Conservation (phyloP, 1,140 invertebrate genomes). For the Drosophila lini region DNA sequence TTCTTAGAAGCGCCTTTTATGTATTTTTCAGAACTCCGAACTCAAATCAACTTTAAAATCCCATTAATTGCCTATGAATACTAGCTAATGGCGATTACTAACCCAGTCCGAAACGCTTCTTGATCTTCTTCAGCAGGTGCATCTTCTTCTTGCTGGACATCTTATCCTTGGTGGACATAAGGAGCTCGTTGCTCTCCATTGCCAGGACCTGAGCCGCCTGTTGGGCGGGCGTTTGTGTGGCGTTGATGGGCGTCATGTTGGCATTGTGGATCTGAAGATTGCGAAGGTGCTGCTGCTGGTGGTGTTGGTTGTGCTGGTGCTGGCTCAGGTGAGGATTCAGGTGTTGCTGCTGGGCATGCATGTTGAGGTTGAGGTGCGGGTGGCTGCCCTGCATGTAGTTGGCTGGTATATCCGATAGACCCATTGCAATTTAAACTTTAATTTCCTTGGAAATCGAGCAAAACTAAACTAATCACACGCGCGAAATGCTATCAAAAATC, state of each 20-base stretch:
- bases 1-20: not conserved
- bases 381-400: conserved; percentile 77
- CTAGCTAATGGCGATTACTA: conserved; percentile 67
- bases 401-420: conserved; percentile 78
- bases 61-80: not conserved
- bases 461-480: conserved; percentile 25
- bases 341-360: conserved; percentile 43
- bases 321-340: conserved; percentile 25
- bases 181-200: conserved; percentile 67
- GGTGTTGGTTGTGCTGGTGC: conserved; percentile 41
- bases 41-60: not conserved
- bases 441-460: conserved; percentile 5
- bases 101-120: conserved; percentile 85
- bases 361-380: conserved; percentile 45
- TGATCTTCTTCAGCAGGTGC: conserved; percentile 86
- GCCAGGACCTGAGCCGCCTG: conserved; percentile 72
- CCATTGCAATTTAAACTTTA: conserved; percentile 53
- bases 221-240: conserved; percentile 54
- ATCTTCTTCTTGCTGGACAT: conserved; percentile 85
- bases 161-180: conserved; percentile 80
- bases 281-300: conserved; percentile 50
- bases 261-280: conserved; percentile 49
- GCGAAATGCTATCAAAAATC: conserved; percentile 26
- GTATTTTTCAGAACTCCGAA: too few relatives aligned
- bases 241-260: conserved; percentile 28